These are phyloP conservation scores for Holothuria leucospilota DNA, from an alignment of 53 echinoderm and acorn worm genomes.

Conservation along the genomic window DNA sequence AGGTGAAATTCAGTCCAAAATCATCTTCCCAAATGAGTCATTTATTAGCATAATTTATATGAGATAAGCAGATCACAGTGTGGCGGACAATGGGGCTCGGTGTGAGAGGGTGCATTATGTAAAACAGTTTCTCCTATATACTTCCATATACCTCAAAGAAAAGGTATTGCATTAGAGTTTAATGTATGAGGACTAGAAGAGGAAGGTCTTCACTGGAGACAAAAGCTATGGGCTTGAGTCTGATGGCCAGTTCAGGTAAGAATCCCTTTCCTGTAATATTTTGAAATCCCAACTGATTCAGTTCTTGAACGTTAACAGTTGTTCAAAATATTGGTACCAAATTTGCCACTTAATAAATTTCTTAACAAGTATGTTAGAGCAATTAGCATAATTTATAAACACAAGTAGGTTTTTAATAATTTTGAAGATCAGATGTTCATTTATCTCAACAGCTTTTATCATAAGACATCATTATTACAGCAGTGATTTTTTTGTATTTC, in stretches of 20 bases:
- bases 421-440: conserved; percentile 94
- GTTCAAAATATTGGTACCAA: not conserved
- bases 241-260: conserved; percentile 48
- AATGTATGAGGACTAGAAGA: conserved; percentile 48
- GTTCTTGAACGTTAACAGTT: conserved; percentile 57
- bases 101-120: conserved; percentile 50
- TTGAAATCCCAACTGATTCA: conserved; percentile 20
- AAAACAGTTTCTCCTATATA: conserved; percentile 48
- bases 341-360: conserved; percentile 49
- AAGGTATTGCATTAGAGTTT: conserved; percentile 45
- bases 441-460: conserved; percentile 64
- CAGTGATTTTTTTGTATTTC: conserved; percentile 34
- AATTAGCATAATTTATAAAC: conserved; percentile 99
- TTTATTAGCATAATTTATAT: conserved; percentile 99
- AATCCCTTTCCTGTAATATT: conserved; percentile 28
- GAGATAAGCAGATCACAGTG: conserved; percentile 51
- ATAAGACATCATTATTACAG: conserved; percentile 43
- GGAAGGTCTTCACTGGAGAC: conserved; percentile 24
- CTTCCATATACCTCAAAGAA: conserved; percentile 38
- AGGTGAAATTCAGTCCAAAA: conserved; percentile 6
- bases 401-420: conserved; percentile 77
- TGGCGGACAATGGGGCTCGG: conserved; percentile 47
- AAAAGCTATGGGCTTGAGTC: conserved; percentile 51
- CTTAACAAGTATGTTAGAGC: conserved; percentile 39
- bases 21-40: conserved; percentile 45